phyloP scores from a whole-genome alignment of 2,113 vertebrate species.

The Gallinago paraguaiae region DNA sequence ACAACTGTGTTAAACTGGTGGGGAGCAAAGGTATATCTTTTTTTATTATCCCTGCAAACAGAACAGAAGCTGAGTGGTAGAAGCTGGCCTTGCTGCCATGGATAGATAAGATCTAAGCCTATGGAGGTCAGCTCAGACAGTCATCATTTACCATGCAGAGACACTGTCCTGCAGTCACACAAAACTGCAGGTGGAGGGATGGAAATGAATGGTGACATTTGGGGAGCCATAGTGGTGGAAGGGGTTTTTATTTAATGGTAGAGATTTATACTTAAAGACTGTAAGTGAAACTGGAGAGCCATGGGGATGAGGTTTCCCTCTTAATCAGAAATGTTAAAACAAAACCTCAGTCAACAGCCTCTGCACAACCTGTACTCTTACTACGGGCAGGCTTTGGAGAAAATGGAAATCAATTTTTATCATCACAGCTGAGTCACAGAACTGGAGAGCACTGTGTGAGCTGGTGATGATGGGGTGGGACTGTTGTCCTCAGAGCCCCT shows the following conservation, averaged over 20 bases:
- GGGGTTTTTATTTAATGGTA: neutral
- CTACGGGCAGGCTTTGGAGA: neutral
- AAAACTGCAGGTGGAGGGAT: neutral
- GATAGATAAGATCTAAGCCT: neutral
- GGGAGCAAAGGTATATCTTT: constrained; percentile 1
- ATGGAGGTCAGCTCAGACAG: neutral
- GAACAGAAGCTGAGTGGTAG: neutral
- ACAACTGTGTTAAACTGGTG: constrained; percentile 53
- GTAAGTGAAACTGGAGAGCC: neutral
- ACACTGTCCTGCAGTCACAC: neutral
- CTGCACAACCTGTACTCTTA: neutral
- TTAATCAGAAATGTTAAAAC: neutral
- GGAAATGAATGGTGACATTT: neutral
- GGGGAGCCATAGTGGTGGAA: neutral
- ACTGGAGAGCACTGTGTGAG: neutral
- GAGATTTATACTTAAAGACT: neutral
- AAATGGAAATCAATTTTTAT: neutral
- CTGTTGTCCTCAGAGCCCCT: neutral
- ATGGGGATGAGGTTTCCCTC: neutral
- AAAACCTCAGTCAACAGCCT: neutral
- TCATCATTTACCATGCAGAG: neutral
- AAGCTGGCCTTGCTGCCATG: neutral
- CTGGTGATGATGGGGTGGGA: neutral
- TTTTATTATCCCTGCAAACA: constrained; percentile 17
- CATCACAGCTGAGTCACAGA: neutral